Percentiles rank a stretch among this genome's conserved stretches.
phyloP scores from a whole-genome alignment of 2,113 vertebrate genomes.

The Sardina pilchardus region DNA sequence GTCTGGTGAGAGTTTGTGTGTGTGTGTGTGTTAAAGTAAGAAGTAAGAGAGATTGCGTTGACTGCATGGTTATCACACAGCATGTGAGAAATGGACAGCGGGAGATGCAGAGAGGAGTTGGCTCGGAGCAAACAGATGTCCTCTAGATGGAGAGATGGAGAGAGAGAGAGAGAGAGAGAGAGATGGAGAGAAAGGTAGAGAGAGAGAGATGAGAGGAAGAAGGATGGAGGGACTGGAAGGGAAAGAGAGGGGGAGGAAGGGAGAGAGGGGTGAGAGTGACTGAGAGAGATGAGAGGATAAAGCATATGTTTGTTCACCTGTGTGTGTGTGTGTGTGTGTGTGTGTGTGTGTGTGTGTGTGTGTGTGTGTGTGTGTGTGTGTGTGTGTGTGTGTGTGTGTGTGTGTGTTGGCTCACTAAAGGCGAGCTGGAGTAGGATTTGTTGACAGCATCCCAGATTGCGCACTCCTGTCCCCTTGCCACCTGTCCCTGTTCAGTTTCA shows the following conservation, averaged over 20 bases:
- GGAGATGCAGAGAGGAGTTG: neutral
- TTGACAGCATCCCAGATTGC: slow-evolving; percentile 6
- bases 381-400: neutral
- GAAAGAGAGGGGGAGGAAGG: neutral
- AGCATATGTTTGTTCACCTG: neutral
- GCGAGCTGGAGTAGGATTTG: neutral
- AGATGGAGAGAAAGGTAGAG: neutral
- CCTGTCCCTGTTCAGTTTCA: slow-evolving; percentile 1
- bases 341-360: slow-evolving; percentile 5
- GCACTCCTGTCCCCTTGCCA: neutral
- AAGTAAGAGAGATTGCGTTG: neutral
- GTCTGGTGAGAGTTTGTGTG: no score
- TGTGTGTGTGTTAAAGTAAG: neutral
- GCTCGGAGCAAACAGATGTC: neutral
- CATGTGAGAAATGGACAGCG: neutral
- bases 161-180: neutral
- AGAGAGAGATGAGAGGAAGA: neutral
- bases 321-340: slow-evolving; percentile 6
- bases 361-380: slow-evolving; percentile 15
- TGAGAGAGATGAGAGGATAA: neutral
- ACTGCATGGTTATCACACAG: neutral
- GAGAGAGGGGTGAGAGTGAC: neutral
- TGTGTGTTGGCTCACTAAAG: slow-evolving; percentile 2
- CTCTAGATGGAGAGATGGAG: neutral
- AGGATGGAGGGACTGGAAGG: neutral